Conservation (phyloP, 2,888 invertebrate genomes). For the Drosophila neonasuta region DNA sequence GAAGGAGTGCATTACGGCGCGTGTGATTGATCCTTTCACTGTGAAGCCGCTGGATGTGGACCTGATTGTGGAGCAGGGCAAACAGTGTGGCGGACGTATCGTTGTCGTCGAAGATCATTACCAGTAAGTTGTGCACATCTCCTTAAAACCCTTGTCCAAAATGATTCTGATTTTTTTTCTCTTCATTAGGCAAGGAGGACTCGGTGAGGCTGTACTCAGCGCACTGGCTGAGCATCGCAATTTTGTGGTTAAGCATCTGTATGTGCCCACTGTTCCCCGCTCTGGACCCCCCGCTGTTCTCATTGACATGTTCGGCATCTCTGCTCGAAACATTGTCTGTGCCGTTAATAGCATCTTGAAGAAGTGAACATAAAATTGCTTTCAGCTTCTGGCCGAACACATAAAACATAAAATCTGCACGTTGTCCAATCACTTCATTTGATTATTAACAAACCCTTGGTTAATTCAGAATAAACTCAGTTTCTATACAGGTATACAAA, state of each 20-base stretch:
- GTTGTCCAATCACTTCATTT: slow-evolving; percentile 9
- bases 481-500: slow-evolving; percentile 12
- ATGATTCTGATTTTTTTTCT: background rate
- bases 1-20: slow-evolving; percentile 87
- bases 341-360: slow-evolving; percentile 87
- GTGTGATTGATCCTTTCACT: slow-evolving; percentile 97
- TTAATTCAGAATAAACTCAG: slow-evolving; percentile 25
- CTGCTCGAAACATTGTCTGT: slow-evolving; percentile 89
- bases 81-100: slow-evolving; percentile 90
- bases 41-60: slow-evolving; percentile 95
- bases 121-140: slow-evolving; percentile 85
- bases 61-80: slow-evolving; percentile 89
- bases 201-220: slow-evolving; percentile 96
- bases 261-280: slow-evolving; percentile 92
- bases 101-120: slow-evolving; percentile 99
- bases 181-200: slow-evolving; percentile 86
- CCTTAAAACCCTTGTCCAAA: background rate
- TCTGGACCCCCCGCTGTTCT: slow-evolving; percentile 95
- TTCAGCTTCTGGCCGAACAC: background rate
- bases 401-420: slow-evolving; percentile 4
- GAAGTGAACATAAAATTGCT: slow-evolving; percentile 65
- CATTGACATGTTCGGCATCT: slow-evolving; percentile 94
- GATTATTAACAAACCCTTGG: slow-evolving; percentile 12
- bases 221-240: slow-evolving; percentile 89
- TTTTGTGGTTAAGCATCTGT: slow-evolving; percentile 89